These are phyloP conservation scores for Dolichotis patagonum DNA, from an alignment of 2,113 vertebrate species.

Conservation along the genomic window DNA sequence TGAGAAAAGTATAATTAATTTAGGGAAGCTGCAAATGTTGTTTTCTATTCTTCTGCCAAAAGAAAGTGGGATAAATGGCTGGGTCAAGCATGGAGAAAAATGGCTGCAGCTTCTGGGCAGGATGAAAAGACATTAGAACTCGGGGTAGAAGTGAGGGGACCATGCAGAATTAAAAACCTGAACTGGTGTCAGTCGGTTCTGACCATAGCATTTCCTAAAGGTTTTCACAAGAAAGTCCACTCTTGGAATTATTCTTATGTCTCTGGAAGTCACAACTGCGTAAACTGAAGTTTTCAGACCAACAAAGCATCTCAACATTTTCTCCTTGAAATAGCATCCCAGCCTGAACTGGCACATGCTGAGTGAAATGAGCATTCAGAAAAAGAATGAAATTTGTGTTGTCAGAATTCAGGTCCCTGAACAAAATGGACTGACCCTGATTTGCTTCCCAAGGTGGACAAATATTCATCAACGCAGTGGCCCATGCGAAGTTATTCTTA, in stretches of 20 bases:
- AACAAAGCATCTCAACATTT: constrained; percentile 1
- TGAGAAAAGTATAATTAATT: constrained; percentile 88
- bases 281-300: background rate
- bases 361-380: background rate
- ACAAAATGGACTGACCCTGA: constrained; percentile 16
- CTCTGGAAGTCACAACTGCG: constrained; percentile 6
- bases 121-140: constrained; percentile 81
- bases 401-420: background rate
- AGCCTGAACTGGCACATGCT: background rate
- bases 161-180: constrained; percentile 45
- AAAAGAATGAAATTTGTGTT: constrained; percentile 14
- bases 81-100: constrained; percentile 81
- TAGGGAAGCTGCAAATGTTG: constrained; percentile 85
- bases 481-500: constrained; percentile 60
- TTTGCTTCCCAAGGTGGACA: constrained; percentile 36
- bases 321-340: constrained; percentile 30
- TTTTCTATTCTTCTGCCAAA: constrained; percentile 88
- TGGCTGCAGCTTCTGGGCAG: constrained; percentile 76
- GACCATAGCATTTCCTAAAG: constrained; percentile 30
- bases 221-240: background rate
- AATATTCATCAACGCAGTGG: background rate
- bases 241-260: constrained; percentile 10
- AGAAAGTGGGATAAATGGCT: constrained; percentile 85
- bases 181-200: constrained; percentile 41
- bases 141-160: constrained; percentile 35